Evolutionary conservation across 2,797 vertebrate species (phyloP), one percentile per base, ranked within the genome.

Genomic region (Holocentrus rufus): DNA sequence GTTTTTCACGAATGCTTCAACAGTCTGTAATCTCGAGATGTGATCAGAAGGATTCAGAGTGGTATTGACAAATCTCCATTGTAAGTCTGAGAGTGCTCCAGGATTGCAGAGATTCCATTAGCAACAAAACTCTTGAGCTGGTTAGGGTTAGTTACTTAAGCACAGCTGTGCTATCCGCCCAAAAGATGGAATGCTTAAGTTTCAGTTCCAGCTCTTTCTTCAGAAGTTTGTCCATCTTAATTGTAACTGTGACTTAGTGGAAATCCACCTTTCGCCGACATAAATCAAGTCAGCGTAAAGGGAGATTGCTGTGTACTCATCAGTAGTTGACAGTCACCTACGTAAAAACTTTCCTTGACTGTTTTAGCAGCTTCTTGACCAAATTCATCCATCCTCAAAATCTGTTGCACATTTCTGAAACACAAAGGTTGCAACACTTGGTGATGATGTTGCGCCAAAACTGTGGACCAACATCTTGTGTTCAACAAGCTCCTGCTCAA

Each of bases 241-340:
- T 2, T 1, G 53, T 53, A 30, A 72, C 58, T 42, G 57, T 63
- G 8, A 71, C 58, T 81, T 2, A 86, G 57, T 2, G 30, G 17
- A 65, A 85, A 88, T 42, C 80, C 80, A 25, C 77, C 72, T 11
- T 73, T 79, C 10, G 64, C 70, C 61, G 79, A 71, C 67, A 84
- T 74, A 14, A 1, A 25, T 76, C 30, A 85, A 50, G 1, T 69
- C 14, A 13, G 68, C 0, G 0, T 74, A 83, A 4, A 78, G 71
- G 0, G 17, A 30, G 22, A 82, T 22, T 1, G 85, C 67, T 66
- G 58, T 55, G 0, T 76, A 9, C 39, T 85, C 76, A 46, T 59
- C 62, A 31, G 55, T 1, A 13, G 27, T 17, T 14, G 72, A 23
- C 59, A 82, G 31, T 83, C 70, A 1, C 83, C 78, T 0, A 81